Evolutionary conservation across 2,797 vertebrate species (phyloP).

Genomic region (Takifugu rubripes): DNA sequence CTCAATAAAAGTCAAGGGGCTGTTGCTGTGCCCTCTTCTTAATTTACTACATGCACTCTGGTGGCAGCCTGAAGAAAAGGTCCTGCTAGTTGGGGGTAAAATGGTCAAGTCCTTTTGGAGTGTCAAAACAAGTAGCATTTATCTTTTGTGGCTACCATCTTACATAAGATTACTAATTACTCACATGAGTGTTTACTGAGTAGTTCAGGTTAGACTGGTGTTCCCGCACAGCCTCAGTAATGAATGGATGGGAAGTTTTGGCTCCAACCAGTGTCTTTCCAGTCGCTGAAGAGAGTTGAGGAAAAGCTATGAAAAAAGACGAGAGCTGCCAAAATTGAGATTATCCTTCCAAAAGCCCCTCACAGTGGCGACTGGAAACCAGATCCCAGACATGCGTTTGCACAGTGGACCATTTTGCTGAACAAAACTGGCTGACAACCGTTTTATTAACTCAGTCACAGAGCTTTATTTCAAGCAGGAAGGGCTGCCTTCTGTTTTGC

Average conservation of each 20-base stretch:
- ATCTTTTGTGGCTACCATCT: neutral
- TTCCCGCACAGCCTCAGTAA: constrained; percentile 17
- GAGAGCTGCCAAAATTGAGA: constrained; percentile 53
- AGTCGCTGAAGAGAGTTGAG: constrained; percentile 18
- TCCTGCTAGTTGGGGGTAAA: constrained; percentile 29
- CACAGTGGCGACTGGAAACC: constrained; percentile 40
- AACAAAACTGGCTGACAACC: constrained; percentile 33
- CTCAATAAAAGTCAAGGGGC: constrained; percentile 87
- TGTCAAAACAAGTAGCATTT: constrained; percentile 25
- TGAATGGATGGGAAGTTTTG: constrained; percentile 42
- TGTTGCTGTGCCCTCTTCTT: constrained; percentile 73
- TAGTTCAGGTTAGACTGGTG: constrained; percentile 15
- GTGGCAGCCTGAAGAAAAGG: constrained; percentile 68
- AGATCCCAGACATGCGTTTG: constrained; percentile 52
- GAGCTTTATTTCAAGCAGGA: neutral
- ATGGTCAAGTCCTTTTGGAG: constrained; percentile 37
- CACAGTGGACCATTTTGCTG: constrained; percentile 39
- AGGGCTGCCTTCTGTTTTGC: too few relatives aligned
- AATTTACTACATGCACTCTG: constrained; percentile 77
- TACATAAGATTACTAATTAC: constrained; percentile 16
- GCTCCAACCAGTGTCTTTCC: constrained; percentile 21
- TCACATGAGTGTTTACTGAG: constrained; percentile 19
- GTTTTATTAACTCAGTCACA: constrained; percentile 20
- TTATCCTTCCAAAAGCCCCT: constrained; percentile 52
- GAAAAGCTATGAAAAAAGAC: constrained; percentile 29